phyloP scores from a whole-genome alignment of 2,888 invertebrate genomes.

The Chrysolina oricalcia region DNA sequence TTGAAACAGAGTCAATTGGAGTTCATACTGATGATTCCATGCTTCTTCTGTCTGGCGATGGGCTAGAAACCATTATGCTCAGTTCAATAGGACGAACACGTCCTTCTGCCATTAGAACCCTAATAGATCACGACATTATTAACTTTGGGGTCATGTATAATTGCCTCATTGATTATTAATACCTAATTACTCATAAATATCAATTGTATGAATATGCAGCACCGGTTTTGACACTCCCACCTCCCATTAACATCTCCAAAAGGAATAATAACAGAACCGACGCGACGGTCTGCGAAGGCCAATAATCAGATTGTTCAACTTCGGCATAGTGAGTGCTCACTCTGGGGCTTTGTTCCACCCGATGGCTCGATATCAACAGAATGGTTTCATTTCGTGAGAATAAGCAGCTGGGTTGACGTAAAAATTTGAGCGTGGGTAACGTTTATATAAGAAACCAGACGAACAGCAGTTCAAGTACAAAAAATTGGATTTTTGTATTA shows the following conservation, averaged over 20 bases:
- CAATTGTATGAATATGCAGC: constrained; percentile 35
- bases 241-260: constrained; percentile 6
- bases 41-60: no score
- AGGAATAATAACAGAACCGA: not conserved
- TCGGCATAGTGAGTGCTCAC: not conserved
- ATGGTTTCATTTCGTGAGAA: constrained; percentile 2
- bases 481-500: not conserved
- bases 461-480: not conserved
- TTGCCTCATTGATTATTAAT: constrained; percentile 29
- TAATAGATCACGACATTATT: constrained; percentile 8
- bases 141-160: constrained; percentile 19
- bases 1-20: no score
- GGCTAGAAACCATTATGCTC: not conserved
- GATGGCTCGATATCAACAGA: not conserved
- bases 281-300: not conserved
- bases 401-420: not conserved
- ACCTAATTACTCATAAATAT: constrained; percentile 35
- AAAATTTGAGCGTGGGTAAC: not conserved
- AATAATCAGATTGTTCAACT: not conserved
- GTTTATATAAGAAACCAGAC: not conserved
- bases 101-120: not conserved
- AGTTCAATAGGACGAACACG: not conserved
- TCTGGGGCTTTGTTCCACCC: not conserved
- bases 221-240: constrained; percentile 24
- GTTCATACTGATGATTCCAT: no score